These are phyloP conservation scores for Meda fulgida DNA, from an alignment of 2,797 vertebrate genomes.

Conservation along the genomic window DNA sequence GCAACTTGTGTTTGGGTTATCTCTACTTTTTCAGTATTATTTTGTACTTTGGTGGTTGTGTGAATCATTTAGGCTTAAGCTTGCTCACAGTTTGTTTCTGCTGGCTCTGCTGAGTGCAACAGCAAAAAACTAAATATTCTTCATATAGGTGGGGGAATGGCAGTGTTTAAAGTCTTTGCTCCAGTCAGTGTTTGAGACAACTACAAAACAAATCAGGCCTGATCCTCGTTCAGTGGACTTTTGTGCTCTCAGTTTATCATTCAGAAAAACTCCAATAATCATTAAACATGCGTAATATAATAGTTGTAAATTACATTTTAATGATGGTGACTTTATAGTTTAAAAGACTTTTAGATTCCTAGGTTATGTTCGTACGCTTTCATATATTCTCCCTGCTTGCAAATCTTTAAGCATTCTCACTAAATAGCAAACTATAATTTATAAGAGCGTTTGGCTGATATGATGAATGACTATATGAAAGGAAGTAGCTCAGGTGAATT, in stretches of 20 bases:
- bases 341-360: not conserved
- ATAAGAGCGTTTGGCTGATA: not conserved
- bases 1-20: not conserved
- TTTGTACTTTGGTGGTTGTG: not conserved
- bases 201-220: constrained; percentile 19
- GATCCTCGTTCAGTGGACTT: constrained; percentile 4
- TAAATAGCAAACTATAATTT: constrained; percentile 3
- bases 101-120: constrained; percentile 35
- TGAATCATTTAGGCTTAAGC: not conserved
- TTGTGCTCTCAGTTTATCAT: not conserved
- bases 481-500: constrained; percentile 9
- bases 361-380: not conserved
- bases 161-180: constrained; percentile 33
- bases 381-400: not conserved
- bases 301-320: not conserved
- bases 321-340: not conserved
- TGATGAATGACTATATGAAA: constrained; percentile 16
- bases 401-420: not conserved
- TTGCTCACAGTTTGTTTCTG: constrained; percentile 26
- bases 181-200: constrained; percentile 36
- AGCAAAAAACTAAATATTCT: constrained; percentile 39
- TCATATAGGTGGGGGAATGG: constrained; percentile 3
- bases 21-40: not conserved
- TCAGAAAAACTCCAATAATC: not conserved
- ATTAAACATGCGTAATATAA: not conserved